Evolutionary conservation across 2,797 vertebrate species (phyloP).

Genomic region (Cuculus canorus): DNA sequence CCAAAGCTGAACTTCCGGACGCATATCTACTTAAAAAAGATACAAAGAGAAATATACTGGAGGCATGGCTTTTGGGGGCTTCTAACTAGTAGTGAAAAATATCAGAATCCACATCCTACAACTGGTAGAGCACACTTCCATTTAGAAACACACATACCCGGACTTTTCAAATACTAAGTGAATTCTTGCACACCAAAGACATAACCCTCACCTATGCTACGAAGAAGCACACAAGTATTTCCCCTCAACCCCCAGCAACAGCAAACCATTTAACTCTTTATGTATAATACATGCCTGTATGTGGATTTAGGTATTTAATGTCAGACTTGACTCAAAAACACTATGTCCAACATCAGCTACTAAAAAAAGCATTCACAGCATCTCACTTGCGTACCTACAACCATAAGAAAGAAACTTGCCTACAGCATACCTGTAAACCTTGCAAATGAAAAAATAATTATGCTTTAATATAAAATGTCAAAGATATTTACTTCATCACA

Average conservation of each 20-base stretch:
- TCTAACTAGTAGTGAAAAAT: neutral
- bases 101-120: neutral
- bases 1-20: neutral
- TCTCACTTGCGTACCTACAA: neutral
- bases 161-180: neutral
- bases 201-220: neutral
- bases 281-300: fast-evolving
- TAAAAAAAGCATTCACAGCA: neutral
- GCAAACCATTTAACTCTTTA: neutral
- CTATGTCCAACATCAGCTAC: neutral
- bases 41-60: neutral
- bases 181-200: neutral
- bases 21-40: neutral
- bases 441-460: neutral
- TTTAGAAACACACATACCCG: neutral
- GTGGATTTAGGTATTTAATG: neutral
- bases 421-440: neutral
- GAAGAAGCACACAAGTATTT: neutral
- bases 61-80: neutral
- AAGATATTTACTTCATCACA: neutral
- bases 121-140: neutral
- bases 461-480: neutral
- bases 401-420: neutral
- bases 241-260: fast-evolving
- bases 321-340: neutral